A percentile compares a stretch with the other conserved stretches of the same genome.
Evolutionary conservation across 2,797 vertebrate species (phyloP).

Genomic region (Dallia pectoralis): DNA sequence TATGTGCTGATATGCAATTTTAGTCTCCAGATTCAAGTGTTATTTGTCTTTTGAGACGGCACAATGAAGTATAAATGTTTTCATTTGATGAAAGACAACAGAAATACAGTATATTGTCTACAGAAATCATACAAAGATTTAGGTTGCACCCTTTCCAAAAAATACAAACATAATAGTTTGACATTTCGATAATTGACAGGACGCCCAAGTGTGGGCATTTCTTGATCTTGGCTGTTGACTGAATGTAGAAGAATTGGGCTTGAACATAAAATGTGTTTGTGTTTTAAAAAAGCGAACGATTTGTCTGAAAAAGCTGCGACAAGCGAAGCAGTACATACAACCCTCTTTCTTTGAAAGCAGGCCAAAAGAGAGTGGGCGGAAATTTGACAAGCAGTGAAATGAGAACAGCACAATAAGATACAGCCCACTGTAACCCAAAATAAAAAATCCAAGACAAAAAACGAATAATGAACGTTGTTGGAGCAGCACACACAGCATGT

Average conservation of each 20-base stretch:
- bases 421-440: slow-evolving; percentile 10
- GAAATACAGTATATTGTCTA: slow-evolving; percentile 37
- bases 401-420: slow-evolving; percentile 3
- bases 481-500: slow-evolving; percentile 64
- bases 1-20: slow-evolving; percentile 24
- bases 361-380: slow-evolving; percentile 21
- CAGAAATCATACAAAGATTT: slow-evolving; percentile 36
- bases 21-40: slow-evolving; percentile 36
- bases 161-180: slow-evolving; percentile 15
- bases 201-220: slow-evolving; percentile 12
- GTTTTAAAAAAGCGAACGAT: slow-evolving; percentile 38
- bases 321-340: slow-evolving; percentile 38
- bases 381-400: slow-evolving; percentile 18
- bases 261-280: slow-evolving; percentile 32
- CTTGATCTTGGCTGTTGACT: slow-evolving; percentile 57
- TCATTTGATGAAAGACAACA: slow-evolving; percentile 26
- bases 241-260: slow-evolving; percentile 37
- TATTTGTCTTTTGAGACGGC: slow-evolving; percentile 33
- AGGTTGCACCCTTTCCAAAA: slow-evolving; percentile 22
- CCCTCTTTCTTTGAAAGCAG: slow-evolving; percentile 18
- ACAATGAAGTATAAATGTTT: slow-evolving; percentile 1
- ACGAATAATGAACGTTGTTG: slow-evolving; percentile 41
- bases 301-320: slow-evolving; percentile 38
- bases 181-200: slow-evolving; percentile 24
- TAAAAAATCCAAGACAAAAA: slow-evolving; percentile 7